Conservation (phyloP, 2,888 invertebrate genomes). For the Apamea crenata region DNA sequence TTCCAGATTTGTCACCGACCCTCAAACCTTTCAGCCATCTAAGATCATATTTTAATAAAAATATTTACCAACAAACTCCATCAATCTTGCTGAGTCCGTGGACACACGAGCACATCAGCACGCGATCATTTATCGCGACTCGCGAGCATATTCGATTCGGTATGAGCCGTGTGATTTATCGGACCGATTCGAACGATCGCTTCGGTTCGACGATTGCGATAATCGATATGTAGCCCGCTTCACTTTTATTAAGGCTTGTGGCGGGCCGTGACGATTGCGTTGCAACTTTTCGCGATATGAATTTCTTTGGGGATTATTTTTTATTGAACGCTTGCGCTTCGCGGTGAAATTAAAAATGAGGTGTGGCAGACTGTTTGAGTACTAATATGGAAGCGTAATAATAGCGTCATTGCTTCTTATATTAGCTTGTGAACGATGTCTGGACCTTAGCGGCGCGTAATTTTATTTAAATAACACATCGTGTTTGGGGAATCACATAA, state of each 20-base stretch:
- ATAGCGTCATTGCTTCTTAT: not conserved
- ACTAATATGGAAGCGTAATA: not conserved
- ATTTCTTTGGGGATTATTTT: constrained; percentile 58
- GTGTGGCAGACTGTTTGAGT: constrained; percentile 1
- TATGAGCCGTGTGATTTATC: constrained; percentile 82
- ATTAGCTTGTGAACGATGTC: not conserved
- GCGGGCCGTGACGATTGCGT: constrained; percentile 74
- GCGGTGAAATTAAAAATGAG: constrained; percentile 41
- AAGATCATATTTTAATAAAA: constrained; percentile 43
- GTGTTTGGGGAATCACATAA: not conserved
- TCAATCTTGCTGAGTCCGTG: constrained; percentile 71
- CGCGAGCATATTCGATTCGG: constrained; percentile 74
- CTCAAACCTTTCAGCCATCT: not conserved
- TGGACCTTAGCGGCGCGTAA: not conserved
- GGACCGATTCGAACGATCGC: constrained; percentile 80
- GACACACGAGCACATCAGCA: constrained; percentile 73
- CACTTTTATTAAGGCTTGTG: constrained; percentile 79
- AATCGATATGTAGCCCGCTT: constrained; percentile 81
- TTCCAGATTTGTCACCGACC: constrained; percentile 13
- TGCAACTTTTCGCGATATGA: constrained; percentile 73
- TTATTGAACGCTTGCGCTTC: constrained; percentile 34
- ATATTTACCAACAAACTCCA: constrained; percentile 62
- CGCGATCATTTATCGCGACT: constrained; percentile 73
- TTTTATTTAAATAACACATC: not conserved
- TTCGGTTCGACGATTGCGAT: constrained; percentile 81